Percentiles rank a stretch among this genome's conserved stretches.
Conservation (phyloP, 2,888 invertebrate species). For the Xanthia togata region DNA sequence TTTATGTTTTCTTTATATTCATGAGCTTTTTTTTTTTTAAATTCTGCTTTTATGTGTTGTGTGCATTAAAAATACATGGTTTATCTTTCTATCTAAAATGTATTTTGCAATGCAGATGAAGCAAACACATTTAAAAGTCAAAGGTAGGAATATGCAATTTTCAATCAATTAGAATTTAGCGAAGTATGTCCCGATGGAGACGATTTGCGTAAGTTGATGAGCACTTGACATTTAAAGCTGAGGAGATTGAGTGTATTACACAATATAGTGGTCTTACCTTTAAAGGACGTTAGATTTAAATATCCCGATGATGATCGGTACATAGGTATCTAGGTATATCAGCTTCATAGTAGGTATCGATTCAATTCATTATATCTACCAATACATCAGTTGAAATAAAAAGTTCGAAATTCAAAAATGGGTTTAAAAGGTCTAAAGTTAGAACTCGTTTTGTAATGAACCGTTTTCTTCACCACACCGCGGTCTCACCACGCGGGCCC, state of each 20-base stretch:
- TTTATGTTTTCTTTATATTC: neutral
- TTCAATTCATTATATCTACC: neutral
- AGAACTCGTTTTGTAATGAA: no score
- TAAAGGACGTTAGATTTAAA: neutral
- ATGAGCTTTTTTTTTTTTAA: neutral
- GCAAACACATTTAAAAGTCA: constrained; percentile 30
- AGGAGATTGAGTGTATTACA: constrained; percentile 17
- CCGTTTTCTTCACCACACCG: no score
- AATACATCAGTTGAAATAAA: no score
- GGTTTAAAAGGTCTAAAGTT: no score
- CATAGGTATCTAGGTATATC: neutral
- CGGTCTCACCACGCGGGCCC: no score
- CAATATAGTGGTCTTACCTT: constrained; percentile 22
- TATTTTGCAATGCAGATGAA: constrained; percentile 7
- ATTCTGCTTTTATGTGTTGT: neutral
- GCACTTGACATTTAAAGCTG: constrained; percentile 48
- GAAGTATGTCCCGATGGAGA: constrained; percentile 15
- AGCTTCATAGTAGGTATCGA: neutral
- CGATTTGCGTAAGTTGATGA: constrained; percentile 50
- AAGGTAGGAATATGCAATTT: constrained; percentile 46
- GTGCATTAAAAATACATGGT: neutral
- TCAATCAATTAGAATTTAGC: constrained; percentile 51
- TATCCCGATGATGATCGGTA: neutral
- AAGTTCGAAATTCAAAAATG: no score
- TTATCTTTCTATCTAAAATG: neutral